phyloP scores from a whole-genome alignment of 2,888 invertebrate genomes.

The Lamproptera curius region DNA sequence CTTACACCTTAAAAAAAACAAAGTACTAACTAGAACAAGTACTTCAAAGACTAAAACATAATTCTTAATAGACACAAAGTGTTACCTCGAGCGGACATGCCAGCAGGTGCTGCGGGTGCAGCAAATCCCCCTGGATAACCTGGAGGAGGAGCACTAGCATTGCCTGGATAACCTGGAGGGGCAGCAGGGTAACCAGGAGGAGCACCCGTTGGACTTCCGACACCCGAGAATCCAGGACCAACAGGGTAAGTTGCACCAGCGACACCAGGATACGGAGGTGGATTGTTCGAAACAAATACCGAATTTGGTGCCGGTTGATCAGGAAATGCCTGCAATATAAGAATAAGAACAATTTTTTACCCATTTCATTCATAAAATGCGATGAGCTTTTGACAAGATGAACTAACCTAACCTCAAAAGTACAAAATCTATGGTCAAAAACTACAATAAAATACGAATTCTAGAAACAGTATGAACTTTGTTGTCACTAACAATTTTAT shows the following conservation, averaged over 20 bases:
- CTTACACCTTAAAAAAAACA: too few relatives aligned
- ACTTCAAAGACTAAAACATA: conserved; percentile 1
- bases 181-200: conserved; percentile 32
- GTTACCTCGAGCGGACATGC: conserved; percentile 63
- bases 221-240: conserved; percentile 47
- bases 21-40: conserved; percentile 8
- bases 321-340: conserved; percentile 79
- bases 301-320: conserved; percentile 86
- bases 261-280: conserved; percentile 97
- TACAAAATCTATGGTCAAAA: too few relatives aligned
- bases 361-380: too few relatives aligned
- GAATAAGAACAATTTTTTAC: too few relatives aligned
- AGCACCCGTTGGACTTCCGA: conserved; percentile 34
- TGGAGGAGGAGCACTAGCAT: conserved; percentile 25
- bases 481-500: too few relatives aligned
- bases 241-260: conserved; percentile 48
- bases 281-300: conserved; percentile 93
- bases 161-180: conserved; percentile 45
- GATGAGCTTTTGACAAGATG: too few relatives aligned
- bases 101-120: conserved; percentile 32
- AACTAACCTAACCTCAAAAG: too few relatives aligned
- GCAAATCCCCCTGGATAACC: conserved; percentile 45
- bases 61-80: background rate
- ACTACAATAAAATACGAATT: too few relatives aligned
- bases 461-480: too few relatives aligned